Evolutionary conservation across 2,888 invertebrate genomes (phyloP), one percentile per base, ranked within the genome.

Genomic region (Sinelater perroti): DNA sequence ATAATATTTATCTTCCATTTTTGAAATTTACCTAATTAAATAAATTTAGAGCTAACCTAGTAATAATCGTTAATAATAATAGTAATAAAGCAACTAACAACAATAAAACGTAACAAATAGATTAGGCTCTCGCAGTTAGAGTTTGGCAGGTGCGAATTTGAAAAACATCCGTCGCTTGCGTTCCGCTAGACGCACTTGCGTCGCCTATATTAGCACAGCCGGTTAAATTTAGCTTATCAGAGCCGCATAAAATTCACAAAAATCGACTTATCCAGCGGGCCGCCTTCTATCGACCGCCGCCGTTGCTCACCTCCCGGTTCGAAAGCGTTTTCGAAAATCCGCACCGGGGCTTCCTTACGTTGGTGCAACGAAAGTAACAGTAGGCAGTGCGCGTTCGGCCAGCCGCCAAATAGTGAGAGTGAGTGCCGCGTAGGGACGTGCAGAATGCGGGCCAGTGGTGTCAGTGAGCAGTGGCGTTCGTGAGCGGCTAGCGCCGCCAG

Each of bases 1-100:
- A 63, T 60, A 59, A 60, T 61, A 57, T 21, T 56, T 47, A 65
- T 67, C 67, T 67, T 67, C 67, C 67, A 67, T 66, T 67, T 65
- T 52, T 46, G 14, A 56, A 42, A 35, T 35, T 35, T 62, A 31
- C 10, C 21, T 38, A 38, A 16, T 38, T 5, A 38, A 38, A 8
- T 20, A 38, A 36, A n/a, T 40, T 3, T 33, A 33, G 14, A 11
- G 11, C 10, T 30, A 33, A 13, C 8, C n/a, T 35, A 35, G 35
- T 6, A 17, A 17, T 35, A 33, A 4, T 7, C 7, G 24, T 30
- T 35, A 17, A 14, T 16, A 35, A 16, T 16, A 35, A 35, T 35
- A n/a, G 30, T 30, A 30, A 30, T 5, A 5, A n/a, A n/a, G 28
- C 6, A 30, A 30, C 28, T 2, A 10, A 5, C 26, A n/a, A 10